Evolutionary conservation across 2,113 vertebrate genomes (phyloP).

Genomic region (western clawed frog (Xenopus tropicalis)): UCB_Xtro_10.0 CM004447.2:127208501-127209000

Average conservation of each 20-base stretch:
- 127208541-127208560: too few relatives aligned
- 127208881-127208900: not conserved
- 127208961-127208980: too few relatives aligned
- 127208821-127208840: conserved; percentile 16
- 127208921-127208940: conserved; percentile 6
- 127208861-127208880: not conserved
- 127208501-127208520: too few relatives aligned
- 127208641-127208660: not conserved
- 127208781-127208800: not conserved
- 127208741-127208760: not conserved
- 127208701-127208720: not conserved
- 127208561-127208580: too few relatives aligned
- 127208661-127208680: not conserved
- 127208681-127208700: not conserved
- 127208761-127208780: not conserved
- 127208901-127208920: not conserved
- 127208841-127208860: not conserved
- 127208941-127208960: not conserved
- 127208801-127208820: conserved; percentile 12
- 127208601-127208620: not conserved
- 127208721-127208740: not conserved
- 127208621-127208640: too few relatives aligned
- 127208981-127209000: too few relatives aligned
- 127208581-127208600: too few relatives aligned
- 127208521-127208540: too few relatives aligned